These are phyloP conservation scores for Heliconius erato DNA, from an alignment of 2,888 invertebrate genomes.

Conservation along the genomic window DNA sequence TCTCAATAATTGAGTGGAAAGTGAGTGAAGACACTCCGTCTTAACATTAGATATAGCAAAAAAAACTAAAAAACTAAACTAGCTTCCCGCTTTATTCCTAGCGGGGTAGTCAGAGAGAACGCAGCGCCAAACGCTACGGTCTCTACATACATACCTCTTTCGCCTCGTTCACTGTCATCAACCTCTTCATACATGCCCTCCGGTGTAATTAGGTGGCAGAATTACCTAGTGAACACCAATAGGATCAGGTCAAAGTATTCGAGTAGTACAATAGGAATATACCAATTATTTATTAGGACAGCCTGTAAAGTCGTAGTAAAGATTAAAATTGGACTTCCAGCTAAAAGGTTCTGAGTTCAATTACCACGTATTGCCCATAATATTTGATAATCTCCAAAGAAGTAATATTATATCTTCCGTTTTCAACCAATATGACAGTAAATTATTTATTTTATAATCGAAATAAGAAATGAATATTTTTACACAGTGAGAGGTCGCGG, in stretches of 20 bases:
- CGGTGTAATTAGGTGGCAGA: too few species aligned
- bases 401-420: not conserved
- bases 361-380: not conserved
- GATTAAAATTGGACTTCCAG: not conserved
- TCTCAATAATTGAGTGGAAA: not conserved
- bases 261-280: not conserved
- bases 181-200: too few species aligned
- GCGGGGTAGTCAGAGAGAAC: too few species aligned
- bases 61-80: not conserved
- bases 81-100: too few species aligned
- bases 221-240: too few species aligned
- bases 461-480: constrained; percentile 25
- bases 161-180: too few species aligned
- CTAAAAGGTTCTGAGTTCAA: not conserved
- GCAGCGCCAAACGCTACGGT: too few species aligned
- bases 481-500: constrained; percentile 10
- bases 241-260: not conserved
- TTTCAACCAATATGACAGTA: not conserved
- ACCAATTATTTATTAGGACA: not conserved
- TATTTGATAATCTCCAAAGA: not conserved
- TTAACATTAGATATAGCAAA: not conserved
- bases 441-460: constrained; percentile 6
- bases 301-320: not conserved
- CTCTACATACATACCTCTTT: too few species aligned
- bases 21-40: not conserved